Evolutionary conservation across 2,113 vertebrate species (phyloP).

Genomic region (Coryphaenoides rupestris): DNA sequence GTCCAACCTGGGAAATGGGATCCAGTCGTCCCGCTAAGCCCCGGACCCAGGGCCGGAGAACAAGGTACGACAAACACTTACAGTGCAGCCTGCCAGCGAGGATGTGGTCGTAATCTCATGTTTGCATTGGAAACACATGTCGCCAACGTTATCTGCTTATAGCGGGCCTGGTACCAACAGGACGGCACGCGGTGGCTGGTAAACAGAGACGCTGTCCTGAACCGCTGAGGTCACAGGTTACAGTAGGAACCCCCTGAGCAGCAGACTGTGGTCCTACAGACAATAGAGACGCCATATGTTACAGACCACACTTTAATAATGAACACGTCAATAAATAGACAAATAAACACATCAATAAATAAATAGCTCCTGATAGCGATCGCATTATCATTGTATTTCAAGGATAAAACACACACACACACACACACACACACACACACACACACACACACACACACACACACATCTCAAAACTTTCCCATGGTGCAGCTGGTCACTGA

Average conservation of each 20-base stretch:
- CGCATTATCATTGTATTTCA: conserved; percentile 21
- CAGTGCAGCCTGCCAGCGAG: conserved; percentile 48
- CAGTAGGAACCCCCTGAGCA: not conserved
- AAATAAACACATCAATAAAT: not conserved
- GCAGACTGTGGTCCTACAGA: no score
- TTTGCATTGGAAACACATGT: conserved; percentile 69
- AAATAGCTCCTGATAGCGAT: conserved; percentile 4
- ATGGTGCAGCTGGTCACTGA: no score
- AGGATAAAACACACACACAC: conserved; percentile 5
- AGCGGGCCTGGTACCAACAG: conserved; percentile 37
- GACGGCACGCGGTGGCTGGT: conserved; percentile 17
- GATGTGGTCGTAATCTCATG: conserved; percentile 63
- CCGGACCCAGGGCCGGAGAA: conserved; percentile 59
- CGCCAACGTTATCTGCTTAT: conserved; percentile 30
- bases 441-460: not conserved
- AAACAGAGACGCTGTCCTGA: conserved; percentile 27
- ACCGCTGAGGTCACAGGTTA: conserved; percentile 16
- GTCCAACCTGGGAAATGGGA: conserved; percentile 85
- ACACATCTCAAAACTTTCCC: no score
- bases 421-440: no score
- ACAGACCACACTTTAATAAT: not conserved
- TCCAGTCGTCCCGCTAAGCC: conserved; percentile 74
- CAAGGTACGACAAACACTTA: conserved; percentile 41
- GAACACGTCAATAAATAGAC: no score
- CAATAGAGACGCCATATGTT: not conserved